These are phyloP conservation scores for Leptatherina wallacei DNA, from an alignment of 2,797 vertebrate genomes.

Conservation along the genomic window DNA sequence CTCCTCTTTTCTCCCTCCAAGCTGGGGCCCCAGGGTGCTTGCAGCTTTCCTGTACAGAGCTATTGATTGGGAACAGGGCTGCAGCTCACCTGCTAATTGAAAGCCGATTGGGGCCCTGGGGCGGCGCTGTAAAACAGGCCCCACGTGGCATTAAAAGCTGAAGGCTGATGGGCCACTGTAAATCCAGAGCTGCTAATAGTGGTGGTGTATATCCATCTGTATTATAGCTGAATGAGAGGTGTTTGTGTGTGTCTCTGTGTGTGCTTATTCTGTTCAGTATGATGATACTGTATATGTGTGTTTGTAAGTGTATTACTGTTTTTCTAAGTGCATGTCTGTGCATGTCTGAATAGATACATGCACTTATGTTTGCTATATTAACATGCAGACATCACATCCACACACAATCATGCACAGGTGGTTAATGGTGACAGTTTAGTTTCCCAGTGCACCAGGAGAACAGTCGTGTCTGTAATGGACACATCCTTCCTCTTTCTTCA, in stretches of 20 bases:
- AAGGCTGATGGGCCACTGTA: conserved; percentile 77
- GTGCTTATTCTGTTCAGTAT: conserved; percentile 21
- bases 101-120: conserved; percentile 83
- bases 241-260: conserved; percentile 13
- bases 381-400: background rate
- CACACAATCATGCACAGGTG: conserved; percentile 54
- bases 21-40: conserved; percentile 70
- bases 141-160: conserved; percentile 80
- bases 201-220: conserved; percentile 73
- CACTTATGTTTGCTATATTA: background rate
- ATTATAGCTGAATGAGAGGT: conserved; percentile 42
- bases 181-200: conserved; percentile 81
- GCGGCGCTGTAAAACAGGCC: conserved; percentile 82
- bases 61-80: conserved; percentile 83
- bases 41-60: conserved; percentile 71
- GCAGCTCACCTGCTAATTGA: conserved; percentile 86
- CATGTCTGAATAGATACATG: background rate
- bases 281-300: conserved; percentile 9
- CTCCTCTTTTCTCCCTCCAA: conserved; percentile 54
- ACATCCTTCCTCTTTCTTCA: conserved; percentile 68
- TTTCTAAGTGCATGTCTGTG: background rate
- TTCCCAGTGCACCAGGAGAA: conserved; percentile 62
- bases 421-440: conserved; percentile 62
- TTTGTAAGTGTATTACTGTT: conserved; percentile 1
- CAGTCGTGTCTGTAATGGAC: conserved; percentile 72